These are phyloP conservation scores for Euleptes europaea DNA, from an alignment of 2,113 vertebrate genomes.

Conservation along the genomic window DNA sequence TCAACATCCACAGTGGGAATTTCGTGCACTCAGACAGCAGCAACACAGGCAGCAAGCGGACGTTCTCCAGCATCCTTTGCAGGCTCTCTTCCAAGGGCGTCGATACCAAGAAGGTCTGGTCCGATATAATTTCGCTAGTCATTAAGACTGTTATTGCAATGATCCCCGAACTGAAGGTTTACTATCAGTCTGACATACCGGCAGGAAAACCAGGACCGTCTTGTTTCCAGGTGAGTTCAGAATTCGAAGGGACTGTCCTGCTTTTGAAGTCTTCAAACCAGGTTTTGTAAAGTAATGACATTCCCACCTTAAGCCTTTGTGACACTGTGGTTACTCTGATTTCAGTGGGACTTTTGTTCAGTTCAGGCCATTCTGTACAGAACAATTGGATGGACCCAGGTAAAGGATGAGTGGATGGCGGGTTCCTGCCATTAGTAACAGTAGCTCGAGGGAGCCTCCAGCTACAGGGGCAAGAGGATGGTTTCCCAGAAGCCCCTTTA, in stretches of 20 bases:
- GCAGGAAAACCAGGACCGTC: conserved; percentile 92
- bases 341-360: no score
- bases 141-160: conserved; percentile 95
- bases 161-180: conserved; percentile 93
- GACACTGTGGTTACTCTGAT: no score
- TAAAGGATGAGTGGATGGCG: no score
- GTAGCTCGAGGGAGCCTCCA: no score
- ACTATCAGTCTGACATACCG: conserved; percentile 93
- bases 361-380: no score
- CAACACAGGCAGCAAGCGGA: conserved; percentile 95
- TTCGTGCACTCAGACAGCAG: conserved; percentile 92
- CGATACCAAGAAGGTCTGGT: conserved; percentile 95
- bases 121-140: conserved; percentile 94
- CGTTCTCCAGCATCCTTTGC: conserved; percentile 91
- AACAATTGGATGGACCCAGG: no score
- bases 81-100: conserved; percentile 88
- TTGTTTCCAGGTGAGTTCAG: conserved; percentile 90
- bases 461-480: no score
- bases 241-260: not conserved
- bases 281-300: no score
- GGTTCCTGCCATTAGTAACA: no score
- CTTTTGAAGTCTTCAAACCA: not conserved
- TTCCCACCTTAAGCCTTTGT: no score
- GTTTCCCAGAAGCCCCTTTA: no score
- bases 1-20: conserved; percentile 93